Conservation (phyloP, 1,140 invertebrate species). For the Bombus impatiens region DNA sequence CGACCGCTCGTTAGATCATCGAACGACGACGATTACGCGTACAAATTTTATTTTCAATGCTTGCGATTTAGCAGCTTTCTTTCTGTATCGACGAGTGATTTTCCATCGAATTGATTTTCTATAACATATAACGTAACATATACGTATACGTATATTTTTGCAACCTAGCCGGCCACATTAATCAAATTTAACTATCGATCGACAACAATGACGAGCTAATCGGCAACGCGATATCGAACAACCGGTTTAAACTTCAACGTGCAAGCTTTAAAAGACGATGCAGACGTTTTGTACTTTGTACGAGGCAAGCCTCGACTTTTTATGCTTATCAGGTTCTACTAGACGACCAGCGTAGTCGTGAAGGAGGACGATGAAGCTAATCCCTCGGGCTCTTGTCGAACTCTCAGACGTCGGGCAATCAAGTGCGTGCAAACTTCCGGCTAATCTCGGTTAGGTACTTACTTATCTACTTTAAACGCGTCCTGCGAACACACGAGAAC, state of each 20-base stretch:
- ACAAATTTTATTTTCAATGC: background rate
- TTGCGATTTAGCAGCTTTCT: too few relatives aligned
- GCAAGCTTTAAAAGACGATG: background rate
- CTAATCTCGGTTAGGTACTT: constrained; percentile 47
- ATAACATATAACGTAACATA: accelerated
- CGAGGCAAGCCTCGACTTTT: background rate
- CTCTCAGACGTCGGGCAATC: constrained; percentile 20
- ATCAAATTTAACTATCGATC: too few relatives aligned
- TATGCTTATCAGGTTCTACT: background rate
- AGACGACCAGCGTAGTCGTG: too few relatives aligned
- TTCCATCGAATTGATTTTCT: too few relatives aligned
- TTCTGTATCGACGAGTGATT: accelerated
- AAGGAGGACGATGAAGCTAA: constrained; percentile 16
- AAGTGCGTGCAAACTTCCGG: constrained; percentile 27
- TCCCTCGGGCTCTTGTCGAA: constrained; percentile 25
- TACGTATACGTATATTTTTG: too few relatives aligned
- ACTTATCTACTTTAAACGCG: constrained; percentile 32
- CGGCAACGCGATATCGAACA: background rate
- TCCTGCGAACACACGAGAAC: background rate
- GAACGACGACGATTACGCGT: background rate
- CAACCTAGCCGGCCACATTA: too few relatives aligned
- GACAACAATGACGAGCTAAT: too few relatives aligned
- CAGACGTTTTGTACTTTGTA: background rate
- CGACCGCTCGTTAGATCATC: background rate
- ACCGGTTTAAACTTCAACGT: background rate